Evolutionary conservation across 64 coral and sea anemone genomes (phyloP).

Genomic region (Dendronephthya gigantea): DNA sequence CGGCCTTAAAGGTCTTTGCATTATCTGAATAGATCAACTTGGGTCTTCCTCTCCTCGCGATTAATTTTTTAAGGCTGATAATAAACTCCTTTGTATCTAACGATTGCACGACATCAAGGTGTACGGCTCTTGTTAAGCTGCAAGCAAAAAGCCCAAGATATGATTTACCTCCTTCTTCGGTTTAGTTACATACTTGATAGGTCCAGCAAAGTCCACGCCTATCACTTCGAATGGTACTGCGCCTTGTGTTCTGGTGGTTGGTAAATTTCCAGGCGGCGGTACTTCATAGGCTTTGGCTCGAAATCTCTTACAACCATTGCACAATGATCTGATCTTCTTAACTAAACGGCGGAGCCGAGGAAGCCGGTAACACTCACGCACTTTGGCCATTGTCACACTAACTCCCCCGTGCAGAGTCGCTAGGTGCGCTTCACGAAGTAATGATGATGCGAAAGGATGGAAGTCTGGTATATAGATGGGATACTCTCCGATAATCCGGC

Average conservation of each 20-base stretch:
- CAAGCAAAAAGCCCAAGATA: too few relatives aligned
- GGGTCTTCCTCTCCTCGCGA: too few relatives aligned
- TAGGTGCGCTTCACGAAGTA: constrained; percentile 23
- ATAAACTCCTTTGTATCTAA: too few relatives aligned
- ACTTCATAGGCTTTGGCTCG: constrained; percentile 21
- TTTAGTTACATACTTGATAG: not conserved
- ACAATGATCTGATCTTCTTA: constrained; percentile 37
- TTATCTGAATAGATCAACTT: too few relatives aligned
- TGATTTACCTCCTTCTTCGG: too few relatives aligned
- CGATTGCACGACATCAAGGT: too few relatives aligned
- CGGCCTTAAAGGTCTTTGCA: too few relatives aligned
- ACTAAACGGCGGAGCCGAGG: constrained; percentile 27
- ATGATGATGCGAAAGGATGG: constrained; percentile 6
- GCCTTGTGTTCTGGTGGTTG: constrained; percentile 19
- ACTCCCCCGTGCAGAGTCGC: constrained; percentile 29
- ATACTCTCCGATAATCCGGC: constrained; percentile 27
- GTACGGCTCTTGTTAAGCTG: too few relatives aligned
- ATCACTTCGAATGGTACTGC: not conserved
- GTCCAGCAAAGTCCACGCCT: constrained; percentile 18
- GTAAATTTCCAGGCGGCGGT: constrained; percentile 35
- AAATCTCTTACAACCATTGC: constrained; percentile 43
- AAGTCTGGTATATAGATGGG: constrained; percentile 27
- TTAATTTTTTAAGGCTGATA: too few relatives aligned
- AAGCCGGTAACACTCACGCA: constrained; percentile 29
- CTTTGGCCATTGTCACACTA: constrained; percentile 15